These are phyloP conservation scores for Hydrotaea cyrtoneurina DNA, from an alignment of 2,888 invertebrate genomes.

Conservation along the genomic window DNA sequence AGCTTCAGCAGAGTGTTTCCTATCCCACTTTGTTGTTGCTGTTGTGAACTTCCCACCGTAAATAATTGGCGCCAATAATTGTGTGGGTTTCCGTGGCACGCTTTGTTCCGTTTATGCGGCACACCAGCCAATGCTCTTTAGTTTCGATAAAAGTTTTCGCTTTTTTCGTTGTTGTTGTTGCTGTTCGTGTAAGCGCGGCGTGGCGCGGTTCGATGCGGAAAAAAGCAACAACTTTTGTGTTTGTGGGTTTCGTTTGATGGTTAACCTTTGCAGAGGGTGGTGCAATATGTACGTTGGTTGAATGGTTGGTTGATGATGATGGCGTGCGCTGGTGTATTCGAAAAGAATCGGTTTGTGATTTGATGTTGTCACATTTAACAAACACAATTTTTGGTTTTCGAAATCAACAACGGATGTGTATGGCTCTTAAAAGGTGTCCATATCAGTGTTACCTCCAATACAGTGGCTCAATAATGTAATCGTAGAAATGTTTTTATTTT, in stretches of 20 bases:
- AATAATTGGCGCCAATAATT: conserved; percentile 69
- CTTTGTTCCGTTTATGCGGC: conserved; percentile 59
- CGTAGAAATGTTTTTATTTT: too few species aligned
- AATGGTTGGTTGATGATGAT: neutral
- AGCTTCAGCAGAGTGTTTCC: conserved; percentile 4
- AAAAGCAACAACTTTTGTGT: neutral
- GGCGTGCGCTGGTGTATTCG: too few species aligned
- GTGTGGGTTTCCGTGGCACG: conserved; percentile 68
- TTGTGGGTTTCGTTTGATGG: conserved; percentile 30
- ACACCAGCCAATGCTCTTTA: neutral
- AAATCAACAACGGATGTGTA: neutral
- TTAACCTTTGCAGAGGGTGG: conserved; percentile 17
- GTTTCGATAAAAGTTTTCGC: neutral
- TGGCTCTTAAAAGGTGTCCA: neutral
- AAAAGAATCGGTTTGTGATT: too few species aligned
- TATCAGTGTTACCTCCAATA: too few species aligned
- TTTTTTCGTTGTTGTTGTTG: neutral
- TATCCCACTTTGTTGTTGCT: neutral
- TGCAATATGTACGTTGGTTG: neutral
- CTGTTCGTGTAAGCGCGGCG: neutral
- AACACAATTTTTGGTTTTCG: neutral
- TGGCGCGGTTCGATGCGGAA: neutral
- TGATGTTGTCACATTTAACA: neutral
- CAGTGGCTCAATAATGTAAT: too few species aligned
- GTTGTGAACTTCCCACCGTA: conserved; percentile 58